Percentiles rank a stretch among this genome's conserved stretches.
phyloP scores from a whole-genome alignment of 2,113 vertebrate species.

The Antigone vipio region DNA sequence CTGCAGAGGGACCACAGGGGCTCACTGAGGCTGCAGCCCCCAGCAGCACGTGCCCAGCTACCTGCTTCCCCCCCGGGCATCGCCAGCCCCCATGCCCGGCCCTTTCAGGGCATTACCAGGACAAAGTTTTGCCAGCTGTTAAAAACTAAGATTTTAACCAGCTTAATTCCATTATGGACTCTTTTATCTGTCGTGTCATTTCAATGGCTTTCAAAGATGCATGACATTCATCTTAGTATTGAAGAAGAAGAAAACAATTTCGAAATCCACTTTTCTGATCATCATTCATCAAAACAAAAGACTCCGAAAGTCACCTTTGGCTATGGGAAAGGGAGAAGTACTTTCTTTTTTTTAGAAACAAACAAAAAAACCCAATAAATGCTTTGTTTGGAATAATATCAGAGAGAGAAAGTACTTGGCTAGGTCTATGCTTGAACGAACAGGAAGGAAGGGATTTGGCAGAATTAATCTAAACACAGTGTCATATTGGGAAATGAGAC shows the following conservation, averaged over 20 bases:
- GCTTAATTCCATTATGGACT: neutral
- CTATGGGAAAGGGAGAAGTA: neutral
- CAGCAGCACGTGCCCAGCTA: neutral
- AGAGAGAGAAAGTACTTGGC: neutral
- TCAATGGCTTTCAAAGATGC: neutral
- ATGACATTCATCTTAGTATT: neutral
- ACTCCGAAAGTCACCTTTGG: neutral
- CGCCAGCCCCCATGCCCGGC: fast-evolving
- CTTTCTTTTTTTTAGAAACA: neutral
- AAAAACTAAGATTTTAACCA: neutral
- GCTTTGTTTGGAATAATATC: neutral
- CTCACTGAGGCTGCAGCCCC: neutral
- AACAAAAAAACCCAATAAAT: neutral
- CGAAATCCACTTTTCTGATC: neutral
- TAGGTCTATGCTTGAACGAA: neutral
- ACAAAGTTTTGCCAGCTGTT: neutral
- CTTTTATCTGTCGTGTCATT: neutral
- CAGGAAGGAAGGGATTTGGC: constrained; percentile 22
- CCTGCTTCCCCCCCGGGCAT: fast-evolving
- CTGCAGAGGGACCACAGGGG: neutral
- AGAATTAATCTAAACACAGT: neutral
- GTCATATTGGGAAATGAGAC: neutral
- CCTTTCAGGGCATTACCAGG: neutral
- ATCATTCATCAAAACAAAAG: neutral
- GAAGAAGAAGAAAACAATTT: neutral